A percentile compares a stretch with the other conserved stretches of the same genome.
Conservation (phyloP, 1,140 invertebrate species). For the Papilio glaucus region DNA sequence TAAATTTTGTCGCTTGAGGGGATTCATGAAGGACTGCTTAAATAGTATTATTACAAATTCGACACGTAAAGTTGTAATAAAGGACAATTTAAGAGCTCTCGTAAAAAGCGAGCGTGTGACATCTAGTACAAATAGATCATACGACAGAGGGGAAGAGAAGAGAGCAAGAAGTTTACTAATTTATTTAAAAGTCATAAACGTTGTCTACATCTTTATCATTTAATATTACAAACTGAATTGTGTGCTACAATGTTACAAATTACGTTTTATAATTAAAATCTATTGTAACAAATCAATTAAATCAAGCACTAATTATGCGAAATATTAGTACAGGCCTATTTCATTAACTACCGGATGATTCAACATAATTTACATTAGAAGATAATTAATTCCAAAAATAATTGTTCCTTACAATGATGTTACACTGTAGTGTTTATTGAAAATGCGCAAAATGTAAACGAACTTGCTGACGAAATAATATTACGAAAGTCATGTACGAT, state of each 20-base stretch:
- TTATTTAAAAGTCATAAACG: too few species aligned
- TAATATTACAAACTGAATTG: too few species aligned
- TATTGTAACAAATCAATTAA: neutral
- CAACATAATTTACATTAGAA: neutral
- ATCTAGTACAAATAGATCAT: neutral
- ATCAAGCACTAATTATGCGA: neutral
- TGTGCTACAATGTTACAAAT: too few species aligned
- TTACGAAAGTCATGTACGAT: neutral
- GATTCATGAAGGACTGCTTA: neutral
- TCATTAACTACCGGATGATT: neutral
- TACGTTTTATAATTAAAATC: too few species aligned
- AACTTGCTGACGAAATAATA: neutral
- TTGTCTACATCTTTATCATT: too few species aligned
- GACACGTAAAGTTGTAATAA: neutral
- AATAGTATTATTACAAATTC: neutral
- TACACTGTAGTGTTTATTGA: too few species aligned
- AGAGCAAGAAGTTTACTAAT: neutral
- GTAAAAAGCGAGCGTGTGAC: neutral
- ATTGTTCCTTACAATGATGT: too few species aligned
- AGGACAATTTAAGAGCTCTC: neutral
- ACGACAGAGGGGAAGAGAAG: neutral
- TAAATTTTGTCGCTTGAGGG: neutral
- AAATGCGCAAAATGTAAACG: neutral
- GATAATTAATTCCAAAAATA: neutral
- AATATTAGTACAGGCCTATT: neutral